Evolutionary conservation across 2,113 vertebrate genomes (phyloP), one percentile per base, ranked within the genome.

Genomic region (Saguinus midas): DNA sequence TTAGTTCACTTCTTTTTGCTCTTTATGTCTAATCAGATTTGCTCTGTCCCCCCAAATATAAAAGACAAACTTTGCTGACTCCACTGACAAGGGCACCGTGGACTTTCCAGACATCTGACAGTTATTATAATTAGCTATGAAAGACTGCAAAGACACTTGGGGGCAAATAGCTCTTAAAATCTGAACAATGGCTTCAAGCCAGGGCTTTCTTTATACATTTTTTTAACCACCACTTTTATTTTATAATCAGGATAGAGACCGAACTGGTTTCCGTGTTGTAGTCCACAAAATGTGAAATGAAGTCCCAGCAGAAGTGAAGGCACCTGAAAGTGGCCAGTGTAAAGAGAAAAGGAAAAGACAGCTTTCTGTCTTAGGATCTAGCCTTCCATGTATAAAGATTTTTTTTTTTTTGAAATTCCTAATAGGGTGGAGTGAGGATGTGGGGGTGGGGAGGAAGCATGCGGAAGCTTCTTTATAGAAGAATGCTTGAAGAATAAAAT

Each of bases 61-160:
- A 98, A 98, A 98, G 98, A 92, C 98, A 99, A 99, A 99, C 99
- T 99, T 98, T 98, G 98, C 96, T 98, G 99, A 99, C 99, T 99
- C 98, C 80, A 96, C 97, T 97, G 98, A 97, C 98, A 98, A 98
- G 98, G 98, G 96, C 97, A 97, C 90, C 93, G 35, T 96, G 97
- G 98, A 98, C 98, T 99, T 98, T 98, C 97, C 98, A 98, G 99
- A 98, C 98, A 98, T 99, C 99, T 99, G 99, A 99, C 99, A 99
- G 99, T 99, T 99, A 99, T 98, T 98, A 98, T 99, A 99, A 99
- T 99, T 98, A 99, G 98, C 98, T 96, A 92, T 97, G 97, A 97
- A 98, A 98, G 98, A 95, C 96, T 90, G 97, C 85, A 45, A 93
- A 98, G 98, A 98, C 98, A 98, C 98, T 99, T 98, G 98, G 98